Conservation (phyloP, 2,888 invertebrate species). For the Seira ritae region DNA sequence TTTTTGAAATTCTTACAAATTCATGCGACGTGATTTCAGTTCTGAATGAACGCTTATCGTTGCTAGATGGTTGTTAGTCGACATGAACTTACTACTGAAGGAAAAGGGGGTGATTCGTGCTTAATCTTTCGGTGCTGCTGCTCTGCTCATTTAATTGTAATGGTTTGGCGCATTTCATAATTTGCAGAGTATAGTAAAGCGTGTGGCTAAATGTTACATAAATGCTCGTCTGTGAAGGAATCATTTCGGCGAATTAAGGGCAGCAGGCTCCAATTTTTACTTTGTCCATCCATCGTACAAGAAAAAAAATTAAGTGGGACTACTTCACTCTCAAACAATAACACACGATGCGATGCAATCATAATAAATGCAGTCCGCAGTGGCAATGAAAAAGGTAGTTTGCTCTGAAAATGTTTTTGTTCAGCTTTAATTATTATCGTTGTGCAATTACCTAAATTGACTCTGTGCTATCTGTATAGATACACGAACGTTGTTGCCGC, state of each 20-base stretch:
- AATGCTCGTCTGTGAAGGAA: neutral
- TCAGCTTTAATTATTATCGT: conserved; percentile 2
- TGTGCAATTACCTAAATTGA: conserved; percentile 5
- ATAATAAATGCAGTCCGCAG: too few species aligned
- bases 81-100: too few species aligned
- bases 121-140: neutral
- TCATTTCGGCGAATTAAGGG: neutral
- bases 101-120: conserved; percentile 5
- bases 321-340: neutral
- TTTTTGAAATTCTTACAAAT: conserved; percentile 14
- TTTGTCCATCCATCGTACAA: neutral
- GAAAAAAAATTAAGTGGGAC: conserved; percentile 11
- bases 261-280: neutral
- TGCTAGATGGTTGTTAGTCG: neutral
- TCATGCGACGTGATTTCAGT: conserved; percentile 11
- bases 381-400: conserved; percentile 12
- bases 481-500: neutral
- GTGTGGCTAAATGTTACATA: neutral
- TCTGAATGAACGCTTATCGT: neutral
- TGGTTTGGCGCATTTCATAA: neutral
- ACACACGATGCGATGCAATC: too few species aligned
- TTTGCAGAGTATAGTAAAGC: neutral
- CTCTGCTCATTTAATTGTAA: neutral
- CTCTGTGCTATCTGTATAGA: neutral
- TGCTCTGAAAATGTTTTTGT: conserved; percentile 8